Evolutionary conservation across 2,797 vertebrate genomes (phyloP).

Genomic region (Hirundo rustica): DNA sequence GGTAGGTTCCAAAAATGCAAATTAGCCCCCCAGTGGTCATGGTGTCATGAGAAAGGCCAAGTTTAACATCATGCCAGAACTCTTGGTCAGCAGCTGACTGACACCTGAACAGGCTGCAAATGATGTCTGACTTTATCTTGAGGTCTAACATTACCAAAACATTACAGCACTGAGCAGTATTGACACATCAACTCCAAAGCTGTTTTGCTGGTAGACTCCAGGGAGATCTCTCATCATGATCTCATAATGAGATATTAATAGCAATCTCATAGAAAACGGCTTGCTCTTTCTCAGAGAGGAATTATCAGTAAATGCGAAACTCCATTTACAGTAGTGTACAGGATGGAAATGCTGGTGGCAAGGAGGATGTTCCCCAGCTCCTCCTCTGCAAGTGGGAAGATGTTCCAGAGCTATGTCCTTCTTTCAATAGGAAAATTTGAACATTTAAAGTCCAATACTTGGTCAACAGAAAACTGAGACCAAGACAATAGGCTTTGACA

Average conservation of each 20-base stretch:
- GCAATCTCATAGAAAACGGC: background rate
- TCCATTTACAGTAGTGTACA: background rate
- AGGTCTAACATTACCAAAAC: background rate
- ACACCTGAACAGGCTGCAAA: background rate
- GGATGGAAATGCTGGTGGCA: background rate
- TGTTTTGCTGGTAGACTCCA: background rate
- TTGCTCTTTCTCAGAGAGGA: background rate
- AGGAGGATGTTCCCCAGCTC: background rate
- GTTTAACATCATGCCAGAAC: background rate
- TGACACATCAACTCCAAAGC: background rate
- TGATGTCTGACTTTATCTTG: background rate
- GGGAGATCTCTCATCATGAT: background rate
- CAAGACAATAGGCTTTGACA: background rate
- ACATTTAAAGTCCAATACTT: background rate
- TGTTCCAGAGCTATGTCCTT: background rate
- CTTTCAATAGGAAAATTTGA: background rate
- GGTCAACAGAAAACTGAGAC: background rate
- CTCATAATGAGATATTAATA: slow-evolving; percentile 38
- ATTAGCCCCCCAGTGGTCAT: background rate
- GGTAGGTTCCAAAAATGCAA: background rate
- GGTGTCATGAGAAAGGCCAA: background rate
- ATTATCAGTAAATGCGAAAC: background rate
- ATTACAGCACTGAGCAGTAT: background rate
- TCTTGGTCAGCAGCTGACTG: background rate
- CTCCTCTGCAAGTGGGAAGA: background rate